Evolutionary conservation across 2,888 invertebrate species (phyloP), one percentile per base, ranked within the genome.

Genomic region (Cryptocephalus moraei): DNA sequence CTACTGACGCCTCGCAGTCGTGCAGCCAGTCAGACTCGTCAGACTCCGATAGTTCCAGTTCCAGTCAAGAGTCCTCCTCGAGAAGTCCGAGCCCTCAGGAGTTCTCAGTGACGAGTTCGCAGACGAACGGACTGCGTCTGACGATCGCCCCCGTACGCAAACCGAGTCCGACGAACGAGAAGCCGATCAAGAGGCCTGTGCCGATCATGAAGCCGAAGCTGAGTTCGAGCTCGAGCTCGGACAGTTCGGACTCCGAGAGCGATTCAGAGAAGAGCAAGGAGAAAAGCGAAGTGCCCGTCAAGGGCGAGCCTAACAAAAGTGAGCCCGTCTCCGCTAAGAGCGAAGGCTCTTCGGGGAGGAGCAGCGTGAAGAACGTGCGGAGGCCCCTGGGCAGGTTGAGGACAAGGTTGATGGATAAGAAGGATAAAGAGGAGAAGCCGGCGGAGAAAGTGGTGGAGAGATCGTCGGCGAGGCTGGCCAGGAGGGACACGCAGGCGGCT

Each of bases 121-220:
- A 78, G 64, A 79, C 79, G 39, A 77, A 78, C 39, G 79, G 79
- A 13, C 63, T 80, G 45, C 76, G 79, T 51, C 70, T 80, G 43
- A 80, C 78, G 58, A 79, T 80, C 48, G 79, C 79, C 53, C 78
- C 78, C 39, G 76, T 80, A 51, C 76, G 75, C 41, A 75, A 75
- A 60, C 60, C 76, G 65, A 63, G 66, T 66, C 59, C 68, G 66
- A 72, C 59, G 11, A 54, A 54, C n/a, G 54, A 57, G 54, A 65
- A 69, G 8, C n/a, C 10, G 10, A 8, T 40, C 10, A 43, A 43
- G 14, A 33, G 33, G 14, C 36, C 36, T 6, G 22, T 22, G 22
- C 22, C 22, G 22, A 13, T 33, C 36, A 13, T 12, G 13, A 54
- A 46, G 63, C 68, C 59, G 47, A 56, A 43, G 56, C 56, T 34